phyloP scores from a whole-genome alignment of 2,888 invertebrate genomes.

The Harmothoe impar region DNA sequence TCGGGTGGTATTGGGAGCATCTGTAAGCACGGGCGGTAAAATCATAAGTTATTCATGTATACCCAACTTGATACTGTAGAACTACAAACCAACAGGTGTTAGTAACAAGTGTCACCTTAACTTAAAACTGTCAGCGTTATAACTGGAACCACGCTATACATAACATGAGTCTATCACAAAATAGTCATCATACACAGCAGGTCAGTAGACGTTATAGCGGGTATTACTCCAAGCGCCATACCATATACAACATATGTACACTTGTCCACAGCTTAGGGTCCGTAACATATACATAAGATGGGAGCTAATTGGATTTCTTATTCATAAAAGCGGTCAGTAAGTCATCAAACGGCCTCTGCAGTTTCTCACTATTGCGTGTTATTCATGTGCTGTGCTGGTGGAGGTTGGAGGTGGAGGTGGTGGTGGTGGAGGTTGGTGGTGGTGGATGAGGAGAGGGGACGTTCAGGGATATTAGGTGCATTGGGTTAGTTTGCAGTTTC shows the following conservation, averaged over 20 bases:
- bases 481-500: slow-evolving; percentile 34
- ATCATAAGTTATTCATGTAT: no score
- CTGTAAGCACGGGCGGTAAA: no score
- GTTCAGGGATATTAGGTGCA: background rate
- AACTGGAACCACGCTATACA: no score
- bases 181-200: background rate
- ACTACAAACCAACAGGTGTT: no score
- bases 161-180: slow-evolving; percentile 10
- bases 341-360: background rate
- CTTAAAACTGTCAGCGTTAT: no score
- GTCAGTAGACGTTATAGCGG: background rate
- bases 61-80: no score
- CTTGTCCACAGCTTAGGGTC: slow-evolving; percentile 4
- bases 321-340: background rate
- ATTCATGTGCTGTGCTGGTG: slow-evolving; percentile 17
- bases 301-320: background rate
- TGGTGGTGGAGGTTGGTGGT: slow-evolving; percentile 12
- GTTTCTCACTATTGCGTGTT: background rate
- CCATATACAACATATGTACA: background rate
- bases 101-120: no score
- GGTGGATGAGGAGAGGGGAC: slow-evolving; percentile 5
- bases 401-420: slow-evolving; percentile 36
- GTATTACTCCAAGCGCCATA: background rate
- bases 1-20: no score
- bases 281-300: background rate